Base-by-base conservation (phyloP, 2,113 vertebrate species). In the Isurus oxyrinchus region DNA sequence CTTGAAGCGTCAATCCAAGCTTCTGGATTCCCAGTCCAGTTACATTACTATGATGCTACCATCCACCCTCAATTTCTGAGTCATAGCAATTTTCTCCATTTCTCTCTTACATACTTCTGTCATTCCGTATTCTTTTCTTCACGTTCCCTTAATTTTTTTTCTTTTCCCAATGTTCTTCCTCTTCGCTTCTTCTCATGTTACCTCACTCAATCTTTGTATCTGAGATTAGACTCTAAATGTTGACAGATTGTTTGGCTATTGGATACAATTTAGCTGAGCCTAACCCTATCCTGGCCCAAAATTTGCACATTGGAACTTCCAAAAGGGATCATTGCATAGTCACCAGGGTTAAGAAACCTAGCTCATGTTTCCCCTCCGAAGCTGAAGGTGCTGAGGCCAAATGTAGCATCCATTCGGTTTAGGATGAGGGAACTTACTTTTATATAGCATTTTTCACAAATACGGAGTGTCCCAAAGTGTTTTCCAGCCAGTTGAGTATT, bases 1-100 rank as follows among this genome's bases (percentile, higher is more conserved):
- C 63, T 16, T 66, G 63, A 66, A 66, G 63, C 44, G 44, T 49
- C 44, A 49, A 49, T 49, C 44, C 44, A 49, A 1, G 44, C 16
- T 16, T 66, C 63, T 21, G 16, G 63, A 66, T 66, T 66, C 63
- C 63, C 2, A 66, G 14, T 66, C 63, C 63, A 66, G 16, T 19
- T 66, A 35, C 11, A 76, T 35, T 76, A 35, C 31, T 13, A 76
- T 27, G 35, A 13, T 1, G 0, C 72, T 31, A 76, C 72, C 27
- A 35, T 35, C 27, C 10, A 5, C 25, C 27, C 10, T 76, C 72
- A 76, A 76, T 35, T 63, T 1, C n/a, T 61, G 88, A 27, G 19
- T 63, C 35, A 61, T 94, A 40, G 59, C 35, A 94, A 63, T 94
- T 63, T 94, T n/a, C 90, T 93, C 59, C 13, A 93, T 93, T 61